A percentile compares a stretch with the other conserved stretches of the same genome.
These are phyloP conservation scores for Platysteira castanea DNA, from an alignment of 2,113 vertebrate genomes.

Conservation along the genomic window DNA sequence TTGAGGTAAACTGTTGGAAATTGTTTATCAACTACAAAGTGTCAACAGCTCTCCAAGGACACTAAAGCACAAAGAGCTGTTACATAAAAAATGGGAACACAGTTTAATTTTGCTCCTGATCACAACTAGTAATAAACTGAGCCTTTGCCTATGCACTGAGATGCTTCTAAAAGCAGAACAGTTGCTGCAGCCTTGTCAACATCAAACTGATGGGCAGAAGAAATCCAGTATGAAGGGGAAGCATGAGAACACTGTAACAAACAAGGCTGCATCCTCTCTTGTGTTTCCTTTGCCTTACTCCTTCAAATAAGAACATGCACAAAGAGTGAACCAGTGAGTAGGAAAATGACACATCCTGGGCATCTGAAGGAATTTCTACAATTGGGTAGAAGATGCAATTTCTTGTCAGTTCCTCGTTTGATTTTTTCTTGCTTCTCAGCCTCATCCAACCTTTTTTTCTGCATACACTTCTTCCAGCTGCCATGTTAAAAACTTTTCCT, in stretches of 20 bases:
- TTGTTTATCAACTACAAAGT: conserved; percentile 5
- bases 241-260: neutral
- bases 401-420: neutral
- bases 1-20: neutral
- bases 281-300: neutral
- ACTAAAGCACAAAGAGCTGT: neutral
- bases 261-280: neutral
- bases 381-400: neutral
- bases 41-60: conserved; percentile 11
- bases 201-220: neutral
- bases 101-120: neutral
- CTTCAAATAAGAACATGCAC: neutral
- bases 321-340: neutral
- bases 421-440: neutral
- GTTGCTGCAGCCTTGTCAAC: neutral
- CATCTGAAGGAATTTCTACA: neutral
- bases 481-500: neutral
- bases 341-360: neutral
- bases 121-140: neutral
- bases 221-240: neutral
- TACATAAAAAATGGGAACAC: neutral
- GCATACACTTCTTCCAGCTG: neutral
- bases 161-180: neutral
- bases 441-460: neutral
- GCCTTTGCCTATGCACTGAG: neutral